Evolutionary conservation across 1,140 invertebrate genomes (phyloP), one percentile per base, ranked within the genome.

Genomic region (Diachasmimorpha longicaudata): DNA sequence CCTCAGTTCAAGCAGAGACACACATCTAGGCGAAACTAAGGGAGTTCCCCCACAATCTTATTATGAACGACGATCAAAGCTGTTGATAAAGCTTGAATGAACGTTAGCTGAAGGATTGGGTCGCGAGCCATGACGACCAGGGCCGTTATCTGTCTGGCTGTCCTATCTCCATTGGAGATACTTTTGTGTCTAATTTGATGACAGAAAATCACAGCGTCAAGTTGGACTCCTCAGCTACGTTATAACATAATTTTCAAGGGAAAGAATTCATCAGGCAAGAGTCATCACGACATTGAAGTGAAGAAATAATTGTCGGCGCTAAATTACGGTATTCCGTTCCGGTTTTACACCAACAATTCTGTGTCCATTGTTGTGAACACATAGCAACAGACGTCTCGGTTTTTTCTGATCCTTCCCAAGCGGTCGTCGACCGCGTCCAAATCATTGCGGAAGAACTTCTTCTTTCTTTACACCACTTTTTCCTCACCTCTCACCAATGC

Each of bases 341-440:
- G 31, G 31, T 37, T 68, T 68, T 68, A 39, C 66, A 39, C 31
- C 66, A 68, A 68, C 66, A 68, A 36, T 68, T 68, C 36, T 68
- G 21, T 66, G 4, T 39, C n/a, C 36, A 36, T 68, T 68, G 66
- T 68, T 39, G 25, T 68, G 66, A 68, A 68, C 36, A 37, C 25
- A 68, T 37, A 68, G 36, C 25, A 68, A 63, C 66, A 68, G 36
- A 36, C 36, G 25, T 16, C 11, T 16, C 25, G 9, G 36, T 39
- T 16, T 37, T 68, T 39, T 37, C 66, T 68, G n/a, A 68, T 68
- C n/a, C 52, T 70, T 36, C 16, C 25, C 31, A 52, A 70, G 39
- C 73, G 74, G 74, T 75, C 74, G 69, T 70, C 67, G 74, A 75
- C 74, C 74, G 36, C 48, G n/a, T 31, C 68, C 13, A 70, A 42